Evolutionary conservation across 2,888 invertebrate genomes (phyloP).

Genomic region (Cloeon dipterum): DNA sequence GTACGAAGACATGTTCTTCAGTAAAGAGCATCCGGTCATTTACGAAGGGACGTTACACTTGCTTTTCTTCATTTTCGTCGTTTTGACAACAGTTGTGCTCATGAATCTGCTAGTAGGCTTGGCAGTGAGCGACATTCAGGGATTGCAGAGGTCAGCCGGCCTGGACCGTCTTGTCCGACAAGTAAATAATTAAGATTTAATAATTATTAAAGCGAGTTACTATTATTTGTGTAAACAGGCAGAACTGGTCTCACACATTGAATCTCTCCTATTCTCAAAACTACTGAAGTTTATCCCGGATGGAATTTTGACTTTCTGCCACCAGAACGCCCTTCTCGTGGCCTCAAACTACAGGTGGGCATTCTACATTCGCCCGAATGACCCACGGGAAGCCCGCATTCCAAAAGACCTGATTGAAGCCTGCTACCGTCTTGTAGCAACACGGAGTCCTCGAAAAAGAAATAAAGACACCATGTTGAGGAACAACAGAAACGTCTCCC

Average conservation of each 20-base stretch:
- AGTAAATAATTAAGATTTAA: background rate
- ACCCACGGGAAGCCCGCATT: constrained; percentile 51
- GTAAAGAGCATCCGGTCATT: constrained; percentile 17
- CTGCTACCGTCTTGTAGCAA: constrained; percentile 49
- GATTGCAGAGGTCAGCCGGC: constrained; percentile 28
- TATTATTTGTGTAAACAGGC: constrained; percentile 27
- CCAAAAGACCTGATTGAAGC: constrained; percentile 51
- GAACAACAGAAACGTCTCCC: background rate
- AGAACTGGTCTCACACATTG: constrained; percentile 56
- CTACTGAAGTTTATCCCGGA: constrained; percentile 32
- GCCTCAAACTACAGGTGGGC: constrained; percentile 46
- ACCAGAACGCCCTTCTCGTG: constrained; percentile 49
- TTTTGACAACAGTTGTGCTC: constrained; percentile 57
- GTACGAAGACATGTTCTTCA: constrained; percentile 61
- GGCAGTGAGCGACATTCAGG: constrained; percentile 64
- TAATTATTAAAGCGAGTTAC: background rate
- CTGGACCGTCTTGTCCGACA: constrained; percentile 48
- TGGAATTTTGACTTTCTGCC: constrained; percentile 36
- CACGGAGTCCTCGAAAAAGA: constrained; percentile 20
- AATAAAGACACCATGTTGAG: background rate
- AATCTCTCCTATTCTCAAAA: constrained; percentile 60
- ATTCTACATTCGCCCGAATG: constrained; percentile 56
- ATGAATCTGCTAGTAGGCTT: constrained; percentile 66
- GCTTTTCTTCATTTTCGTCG: constrained; percentile 50
- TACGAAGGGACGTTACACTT: constrained; percentile 52